Percentiles rank a stretch among this genome's conserved stretches.
phyloP scores from a whole-genome alignment of 2,888 invertebrate species.

The Andrena dorsata region DNA sequence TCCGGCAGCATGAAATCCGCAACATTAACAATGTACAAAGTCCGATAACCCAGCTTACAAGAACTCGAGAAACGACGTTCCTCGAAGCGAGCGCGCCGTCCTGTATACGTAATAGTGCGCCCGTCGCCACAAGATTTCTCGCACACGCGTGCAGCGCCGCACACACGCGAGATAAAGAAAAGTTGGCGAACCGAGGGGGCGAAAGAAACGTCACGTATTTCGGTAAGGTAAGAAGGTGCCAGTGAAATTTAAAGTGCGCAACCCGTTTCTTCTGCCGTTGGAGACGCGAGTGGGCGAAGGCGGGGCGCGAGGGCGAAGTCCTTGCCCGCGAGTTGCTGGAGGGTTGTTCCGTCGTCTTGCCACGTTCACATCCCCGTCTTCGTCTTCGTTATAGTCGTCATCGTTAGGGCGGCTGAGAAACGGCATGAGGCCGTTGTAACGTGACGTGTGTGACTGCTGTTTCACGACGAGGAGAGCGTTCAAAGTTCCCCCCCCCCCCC shows the following conservation, averaged over 20 bases:
- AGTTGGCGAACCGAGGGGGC: not conserved
- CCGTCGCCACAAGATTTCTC: not conserved
- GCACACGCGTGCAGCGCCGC: not conserved
- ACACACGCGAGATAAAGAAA: not conserved
- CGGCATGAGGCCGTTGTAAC: conserved; percentile 59
- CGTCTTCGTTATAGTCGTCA: conserved; percentile 53
- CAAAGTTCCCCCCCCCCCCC: conserved; percentile 76
- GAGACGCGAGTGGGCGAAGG: conserved; percentile 35
- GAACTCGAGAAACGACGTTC: not conserved
- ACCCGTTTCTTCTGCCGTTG: conserved; percentile 25
- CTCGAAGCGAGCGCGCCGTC: conserved; percentile 15
- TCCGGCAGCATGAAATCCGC: conserved; percentile 43
- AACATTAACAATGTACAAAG: conserved; percentile 40
- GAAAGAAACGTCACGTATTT: conserved; percentile 47
- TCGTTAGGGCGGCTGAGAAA: conserved; percentile 46
- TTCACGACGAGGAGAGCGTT: conserved; percentile 77
- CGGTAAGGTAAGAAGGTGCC: conserved; percentile 26
- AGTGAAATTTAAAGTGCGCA: conserved; percentile 56
- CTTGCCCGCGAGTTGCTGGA: conserved; percentile 30
- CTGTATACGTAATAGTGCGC: not conserved
- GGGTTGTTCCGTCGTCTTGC: conserved; percentile 53
- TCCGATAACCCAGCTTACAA: conserved; percentile 13
- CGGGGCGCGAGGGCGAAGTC: conserved; percentile 14
- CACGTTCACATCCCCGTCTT: conserved; percentile 31
- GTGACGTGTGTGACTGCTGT: conserved; percentile 70